Percentiles rank a stretch among this genome's conserved stretches.
These are phyloP conservation scores for Ramazzottius varieornatus DNA, from an alignment of 2,888 invertebrate genomes.

Conservation along the genomic window DNA sequence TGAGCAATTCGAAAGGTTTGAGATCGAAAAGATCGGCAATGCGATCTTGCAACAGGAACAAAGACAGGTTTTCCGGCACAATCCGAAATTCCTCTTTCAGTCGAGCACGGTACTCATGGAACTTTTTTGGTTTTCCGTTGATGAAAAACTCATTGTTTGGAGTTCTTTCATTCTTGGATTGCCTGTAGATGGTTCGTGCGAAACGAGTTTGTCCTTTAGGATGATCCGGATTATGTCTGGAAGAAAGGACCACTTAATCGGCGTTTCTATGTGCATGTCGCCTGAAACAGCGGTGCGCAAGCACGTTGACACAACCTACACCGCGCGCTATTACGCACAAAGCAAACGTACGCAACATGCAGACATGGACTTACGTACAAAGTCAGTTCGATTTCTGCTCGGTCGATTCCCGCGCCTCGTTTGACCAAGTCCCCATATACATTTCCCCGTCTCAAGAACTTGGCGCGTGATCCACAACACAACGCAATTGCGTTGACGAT, in stretches of 20 bases:
- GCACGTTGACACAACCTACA: no score
- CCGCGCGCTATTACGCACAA: no score
- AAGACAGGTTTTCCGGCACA: not conserved
- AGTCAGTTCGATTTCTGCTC: not conserved
- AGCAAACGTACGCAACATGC: no score
- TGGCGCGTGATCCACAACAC: not conserved
- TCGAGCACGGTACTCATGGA: not conserved
- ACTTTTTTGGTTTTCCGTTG: no score
- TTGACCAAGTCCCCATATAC: not conserved
- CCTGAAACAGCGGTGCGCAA: no score
- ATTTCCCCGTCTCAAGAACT: not conserved
- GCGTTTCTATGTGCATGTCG: no score
- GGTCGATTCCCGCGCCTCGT: not conserved
- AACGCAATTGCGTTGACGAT: not conserved
- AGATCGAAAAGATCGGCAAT: not conserved
- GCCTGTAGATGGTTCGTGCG: no score
- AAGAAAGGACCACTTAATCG: no score
- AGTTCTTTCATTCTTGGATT: no score
- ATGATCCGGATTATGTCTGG: no score
- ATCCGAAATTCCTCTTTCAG: not conserved
- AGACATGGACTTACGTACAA: not conserved
- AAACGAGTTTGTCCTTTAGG: no score
- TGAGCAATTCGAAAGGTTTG: not conserved
- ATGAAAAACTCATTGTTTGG: no score
- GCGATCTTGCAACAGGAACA: not conserved